These are phyloP conservation scores for Notoglanidium macrostoma DNA, from an alignment of 2,797 vertebrate species.

Conservation along the genomic window DNA sequence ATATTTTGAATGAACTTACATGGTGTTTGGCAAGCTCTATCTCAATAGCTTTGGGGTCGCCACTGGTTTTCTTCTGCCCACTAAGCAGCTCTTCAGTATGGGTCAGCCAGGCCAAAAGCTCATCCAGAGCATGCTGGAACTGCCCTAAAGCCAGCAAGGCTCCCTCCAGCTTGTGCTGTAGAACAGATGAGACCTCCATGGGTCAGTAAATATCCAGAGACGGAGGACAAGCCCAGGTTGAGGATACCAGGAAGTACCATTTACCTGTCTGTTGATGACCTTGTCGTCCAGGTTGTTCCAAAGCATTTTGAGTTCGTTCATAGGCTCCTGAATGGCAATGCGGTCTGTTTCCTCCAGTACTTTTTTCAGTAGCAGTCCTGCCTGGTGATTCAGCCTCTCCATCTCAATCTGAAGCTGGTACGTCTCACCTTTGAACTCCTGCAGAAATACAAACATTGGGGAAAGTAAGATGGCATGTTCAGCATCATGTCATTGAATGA, in stretches of 20 bases:
- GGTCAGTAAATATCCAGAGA: slow-evolving; percentile 29
- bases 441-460: slow-evolving; percentile 22
- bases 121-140: slow-evolving; percentile 96
- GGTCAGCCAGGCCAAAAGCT: slow-evolving; percentile 92
- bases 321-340: slow-evolving; percentile 87
- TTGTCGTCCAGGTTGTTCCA: slow-evolving; percentile 92
- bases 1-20: slow-evolving; percentile 73
- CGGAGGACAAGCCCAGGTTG: not conserved
- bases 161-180: slow-evolving; percentile 94
- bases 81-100: slow-evolving; percentile 91
- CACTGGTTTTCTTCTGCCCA: slow-evolving; percentile 90
- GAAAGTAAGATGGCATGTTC: not conserved
- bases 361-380: slow-evolving; percentile 91
- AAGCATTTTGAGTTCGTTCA: slow-evolving; percentile 88
- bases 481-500: not conserved
- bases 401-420: slow-evolving; percentile 99
- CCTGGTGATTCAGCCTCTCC: slow-evolving; percentile 95
- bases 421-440: slow-evolving; percentile 95
- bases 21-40: slow-evolving; percentile 98
- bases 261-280: slow-evolving; percentile 92
- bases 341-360: slow-evolving; percentile 86
- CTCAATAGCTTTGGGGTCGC: slow-evolving; percentile 96
- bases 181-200: slow-evolving; percentile 34
- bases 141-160: slow-evolving; percentile 94
- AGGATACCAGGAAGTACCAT: not conserved